phyloP scores from a whole-genome alignment of 2,113 vertebrate genomes.

The Colossoma macropomum region DNA sequence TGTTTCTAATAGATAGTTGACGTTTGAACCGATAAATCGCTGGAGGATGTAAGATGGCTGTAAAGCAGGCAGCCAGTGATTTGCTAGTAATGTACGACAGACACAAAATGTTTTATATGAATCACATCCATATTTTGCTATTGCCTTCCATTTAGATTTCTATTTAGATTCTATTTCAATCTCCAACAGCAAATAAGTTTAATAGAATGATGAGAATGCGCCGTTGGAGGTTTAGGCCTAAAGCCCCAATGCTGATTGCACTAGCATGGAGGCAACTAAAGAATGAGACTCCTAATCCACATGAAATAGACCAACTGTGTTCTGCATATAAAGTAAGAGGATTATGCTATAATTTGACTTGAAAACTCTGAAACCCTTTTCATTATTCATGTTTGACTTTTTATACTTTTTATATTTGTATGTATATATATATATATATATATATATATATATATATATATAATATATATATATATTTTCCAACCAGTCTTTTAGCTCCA shows the following conservation, averaged over 20 bases:
- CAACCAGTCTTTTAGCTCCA: not conserved
- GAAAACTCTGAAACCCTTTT: not conserved
- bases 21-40: conserved; percentile 66
- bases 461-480: not conserved
- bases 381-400: not conserved
- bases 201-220: not conserved
- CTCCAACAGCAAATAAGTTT: not conserved
- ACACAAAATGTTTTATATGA: conserved; percentile 58
- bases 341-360: not conserved
- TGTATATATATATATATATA: too few species aligned
- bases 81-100: conserved; percentile 73
- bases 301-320: not conserved
- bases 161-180: conserved; percentile 7
- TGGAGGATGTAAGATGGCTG: conserved; percentile 72
- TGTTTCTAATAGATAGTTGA: conserved; percentile 81
- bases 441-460: too few species aligned
- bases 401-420: not conserved
- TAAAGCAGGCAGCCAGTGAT: conserved; percentile 70
- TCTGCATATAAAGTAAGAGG: not conserved
- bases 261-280: not conserved
- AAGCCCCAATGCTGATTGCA: not conserved
- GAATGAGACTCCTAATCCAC: not conserved
- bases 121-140: conserved; percentile 44
- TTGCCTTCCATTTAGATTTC: conserved; percentile 52
- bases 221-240: not conserved